Evolutionary conservation across 2,113 vertebrate species (phyloP).

Genomic region (Triplophysa rosa): DNA sequence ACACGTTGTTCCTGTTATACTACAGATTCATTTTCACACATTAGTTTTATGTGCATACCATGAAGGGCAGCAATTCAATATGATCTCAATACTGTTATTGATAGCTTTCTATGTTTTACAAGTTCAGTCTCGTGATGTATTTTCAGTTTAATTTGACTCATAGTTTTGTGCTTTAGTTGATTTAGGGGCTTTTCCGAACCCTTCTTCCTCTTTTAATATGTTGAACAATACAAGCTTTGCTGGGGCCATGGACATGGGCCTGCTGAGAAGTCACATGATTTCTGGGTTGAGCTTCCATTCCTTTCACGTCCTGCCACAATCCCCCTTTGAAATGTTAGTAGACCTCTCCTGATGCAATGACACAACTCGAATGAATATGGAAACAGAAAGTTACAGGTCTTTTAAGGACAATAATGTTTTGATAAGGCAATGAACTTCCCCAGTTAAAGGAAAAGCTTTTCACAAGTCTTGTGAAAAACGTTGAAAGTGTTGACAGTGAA

Average conservation of each 20-base stretch:
- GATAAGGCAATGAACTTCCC: neutral
- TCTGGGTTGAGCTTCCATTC: conserved; percentile 30
- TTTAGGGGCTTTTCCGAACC: neutral
- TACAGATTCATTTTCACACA: no score
- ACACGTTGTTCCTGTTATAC: neutral
- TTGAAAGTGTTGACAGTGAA: no score
- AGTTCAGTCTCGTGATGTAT: no score
- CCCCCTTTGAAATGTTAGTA: neutral
- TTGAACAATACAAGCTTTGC: neutral
- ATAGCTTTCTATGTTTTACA: no score
- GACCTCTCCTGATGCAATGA: neutral
- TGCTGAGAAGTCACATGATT: conserved; percentile 45
- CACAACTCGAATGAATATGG: no score
- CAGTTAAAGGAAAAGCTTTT: neutral
- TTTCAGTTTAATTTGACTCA: no score
- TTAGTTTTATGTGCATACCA: no score
- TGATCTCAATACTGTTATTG: no score
- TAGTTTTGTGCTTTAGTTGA: neutral
- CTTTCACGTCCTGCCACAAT: neutral
- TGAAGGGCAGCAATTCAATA: no score
- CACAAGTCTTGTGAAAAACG: neutral
- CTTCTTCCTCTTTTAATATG: neutral
- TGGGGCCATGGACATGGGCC: neutral
- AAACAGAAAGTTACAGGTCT: neutral
- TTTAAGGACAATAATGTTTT: neutral